Evolutionary conservation across 2,888 invertebrate genomes (phyloP), one percentile per base, ranked within the genome.

Genomic region (Macropis europaea): DNA sequence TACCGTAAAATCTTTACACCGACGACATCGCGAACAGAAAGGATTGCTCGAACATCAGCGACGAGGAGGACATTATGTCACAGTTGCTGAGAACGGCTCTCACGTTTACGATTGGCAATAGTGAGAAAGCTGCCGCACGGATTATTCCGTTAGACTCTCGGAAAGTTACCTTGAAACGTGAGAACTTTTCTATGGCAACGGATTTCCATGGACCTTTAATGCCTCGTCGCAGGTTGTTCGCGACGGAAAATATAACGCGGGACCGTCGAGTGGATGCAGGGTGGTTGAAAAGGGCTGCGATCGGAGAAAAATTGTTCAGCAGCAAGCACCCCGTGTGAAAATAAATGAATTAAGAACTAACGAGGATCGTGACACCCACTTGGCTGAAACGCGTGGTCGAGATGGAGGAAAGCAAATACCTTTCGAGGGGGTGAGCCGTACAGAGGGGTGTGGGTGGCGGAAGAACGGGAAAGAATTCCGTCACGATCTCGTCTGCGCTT

Each of bases 401-500:
- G 48, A 43, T 30, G 69, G 54, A 56, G 69, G 19, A 43, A 69
- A 69, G 53, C 54, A 47, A 68, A 72, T 69, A 63, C 59, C 59
- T 52, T 40, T 53, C 48, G 26, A 53, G 67, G 42, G 62, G 61
- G 64, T 48, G 59, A 38, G 42, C 63, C 56, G 3, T n/a, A 19
- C 6, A 17, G 60, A 15, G 3, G 40, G 45, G 52, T 60, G 71
- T 57, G 62, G 70, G 73, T 63, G 61, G 60, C 67, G 77, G 78
- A 73, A 71, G 76, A 70, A 67, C 68, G 75, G 77, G 81, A 78
- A 81, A 84, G 83, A 85, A 84, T 82, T 80, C 81, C 79, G 83
- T 82, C 83, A 82, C 81, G 85, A 85, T 81, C 83, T 82, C 85
- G 83, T 85, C 83, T 84, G 81, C 81, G 81, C 82, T 83, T 78